These are phyloP conservation scores for Phymatocera aterrima DNA, from an alignment of 2,888 invertebrate genomes.

Conservation along the genomic window DNA sequence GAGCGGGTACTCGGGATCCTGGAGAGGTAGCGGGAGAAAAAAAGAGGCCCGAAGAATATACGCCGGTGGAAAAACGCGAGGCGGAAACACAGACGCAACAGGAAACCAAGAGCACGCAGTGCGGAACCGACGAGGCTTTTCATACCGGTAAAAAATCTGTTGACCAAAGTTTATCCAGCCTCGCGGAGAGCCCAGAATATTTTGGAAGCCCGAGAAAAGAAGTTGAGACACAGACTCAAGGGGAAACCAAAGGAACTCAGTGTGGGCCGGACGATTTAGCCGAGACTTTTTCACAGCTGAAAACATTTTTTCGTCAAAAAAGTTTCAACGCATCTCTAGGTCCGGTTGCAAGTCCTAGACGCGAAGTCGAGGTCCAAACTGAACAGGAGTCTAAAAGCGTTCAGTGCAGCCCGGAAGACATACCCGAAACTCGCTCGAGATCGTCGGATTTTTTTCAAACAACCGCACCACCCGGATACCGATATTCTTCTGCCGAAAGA, in stretches of 20 bases:
- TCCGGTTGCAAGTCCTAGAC: conserved; percentile 43
- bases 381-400: conserved; percentile 60
- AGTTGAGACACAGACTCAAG: conserved; percentile 67
- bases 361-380: conserved; percentile 50
- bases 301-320: conserved; percentile 38
- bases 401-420: conserved; percentile 59
- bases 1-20: not conserved
- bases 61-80: conserved; percentile 58
- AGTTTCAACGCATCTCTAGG: conserved; percentile 4
- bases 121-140: conserved; percentile 56
- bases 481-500: conserved; percentile 52
- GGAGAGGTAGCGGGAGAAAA: not conserved
- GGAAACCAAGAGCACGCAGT: conserved; percentile 65
- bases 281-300: conserved; percentile 43
- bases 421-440: conserved; percentile 27
- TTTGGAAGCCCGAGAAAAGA: conserved; percentile 64
- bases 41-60: not conserved
- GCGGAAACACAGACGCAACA: conserved; percentile 60
- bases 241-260: conserved; percentile 67
- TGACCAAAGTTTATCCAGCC: conserved; percentile 40
- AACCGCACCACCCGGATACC: not conserved
- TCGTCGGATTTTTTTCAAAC: conserved; percentile 4
- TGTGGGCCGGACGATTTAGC: conserved; percentile 63
- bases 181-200: conserved; percentile 47
- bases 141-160: conserved; percentile 37